Conservation (phyloP, 2,888 invertebrate genomes). For the Drosophila tripunctata region DNA sequence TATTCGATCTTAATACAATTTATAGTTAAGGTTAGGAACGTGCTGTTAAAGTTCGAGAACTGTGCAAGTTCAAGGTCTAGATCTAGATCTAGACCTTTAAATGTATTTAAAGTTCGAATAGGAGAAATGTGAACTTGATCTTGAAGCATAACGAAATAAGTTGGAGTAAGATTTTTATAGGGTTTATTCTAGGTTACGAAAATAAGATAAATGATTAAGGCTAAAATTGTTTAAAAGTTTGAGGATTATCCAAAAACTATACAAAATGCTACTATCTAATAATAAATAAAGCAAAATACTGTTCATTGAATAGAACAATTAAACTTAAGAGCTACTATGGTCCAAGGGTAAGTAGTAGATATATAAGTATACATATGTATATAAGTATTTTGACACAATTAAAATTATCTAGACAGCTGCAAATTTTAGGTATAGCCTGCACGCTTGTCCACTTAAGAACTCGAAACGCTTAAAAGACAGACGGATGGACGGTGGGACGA, state of each 20-base stretch:
- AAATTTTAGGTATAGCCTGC: slow-evolving; percentile 2
- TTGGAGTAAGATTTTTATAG: too few species aligned
- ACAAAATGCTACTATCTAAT: too few species aligned
- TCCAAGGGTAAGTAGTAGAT: slow-evolving; percentile 6
- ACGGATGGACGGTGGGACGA: neutral
- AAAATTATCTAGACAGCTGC: slow-evolving; percentile 21
- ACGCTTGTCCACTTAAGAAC: slow-evolving; percentile 28
- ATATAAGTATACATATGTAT: neutral
- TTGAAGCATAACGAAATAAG: too few species aligned
- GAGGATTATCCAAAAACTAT: too few species aligned
- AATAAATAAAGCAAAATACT: neutral
- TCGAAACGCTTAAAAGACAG: slow-evolving; percentile 4
- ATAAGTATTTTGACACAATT: slow-evolving; percentile 42
- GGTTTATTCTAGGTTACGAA: too few species aligned
- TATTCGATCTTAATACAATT: neutral
- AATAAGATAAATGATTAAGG: too few species aligned
- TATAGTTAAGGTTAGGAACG: neutral
- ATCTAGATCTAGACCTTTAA: neutral
- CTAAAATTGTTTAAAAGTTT: too few species aligned
- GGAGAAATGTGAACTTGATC: neutral
- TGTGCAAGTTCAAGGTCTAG: neutral
- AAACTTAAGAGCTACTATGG: slow-evolving; percentile 1
- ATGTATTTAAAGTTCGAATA: neutral
- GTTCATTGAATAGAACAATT: slow-evolving; percentile 9
- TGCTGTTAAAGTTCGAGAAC: neutral